Percentiles rank a stretch among this genome's conserved stretches.
Evolutionary conservation across 2,797 vertebrate species (phyloP).

Genomic region (Brachyrhaphis roseni): DNA sequence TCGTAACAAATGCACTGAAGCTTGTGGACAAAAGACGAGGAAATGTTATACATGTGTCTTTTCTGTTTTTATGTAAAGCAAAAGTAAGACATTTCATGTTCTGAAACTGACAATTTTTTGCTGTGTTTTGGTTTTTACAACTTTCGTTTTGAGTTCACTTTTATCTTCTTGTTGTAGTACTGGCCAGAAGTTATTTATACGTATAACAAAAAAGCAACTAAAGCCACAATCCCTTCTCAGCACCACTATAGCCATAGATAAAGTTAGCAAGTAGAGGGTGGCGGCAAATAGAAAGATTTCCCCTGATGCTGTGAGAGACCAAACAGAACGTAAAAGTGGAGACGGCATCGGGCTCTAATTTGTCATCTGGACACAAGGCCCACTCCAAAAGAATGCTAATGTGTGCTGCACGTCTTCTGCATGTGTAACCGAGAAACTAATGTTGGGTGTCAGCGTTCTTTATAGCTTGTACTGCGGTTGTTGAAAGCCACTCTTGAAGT

Average conservation of each 20-base stretch:
- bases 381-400: slow-evolving; percentile 17
- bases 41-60: neutral
- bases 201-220: neutral
- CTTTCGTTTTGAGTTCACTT: neutral
- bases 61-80: neutral
- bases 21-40: neutral
- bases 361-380: slow-evolving; percentile 10
- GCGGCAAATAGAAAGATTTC: neutral
- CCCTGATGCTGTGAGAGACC: neutral
- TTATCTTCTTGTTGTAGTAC: neutral
- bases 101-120: neutral
- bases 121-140: neutral
- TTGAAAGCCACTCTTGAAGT: slow-evolving; percentile 21
- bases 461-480: neutral
- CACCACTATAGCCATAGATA: neutral
- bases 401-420: neutral
- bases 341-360: slow-evolving; percentile 1
- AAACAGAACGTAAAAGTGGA: slow-evolving; percentile 7
- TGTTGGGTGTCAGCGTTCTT: slow-evolving; percentile 11
- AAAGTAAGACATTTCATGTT: neutral
- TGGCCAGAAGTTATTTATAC: neutral
- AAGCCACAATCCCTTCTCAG: neutral
- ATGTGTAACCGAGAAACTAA: neutral
- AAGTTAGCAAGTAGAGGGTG: neutral
- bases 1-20: neutral